Evolutionary conservation across 2,113 vertebrate species (phyloP).

Genomic region (Petromus typicus): DNA sequence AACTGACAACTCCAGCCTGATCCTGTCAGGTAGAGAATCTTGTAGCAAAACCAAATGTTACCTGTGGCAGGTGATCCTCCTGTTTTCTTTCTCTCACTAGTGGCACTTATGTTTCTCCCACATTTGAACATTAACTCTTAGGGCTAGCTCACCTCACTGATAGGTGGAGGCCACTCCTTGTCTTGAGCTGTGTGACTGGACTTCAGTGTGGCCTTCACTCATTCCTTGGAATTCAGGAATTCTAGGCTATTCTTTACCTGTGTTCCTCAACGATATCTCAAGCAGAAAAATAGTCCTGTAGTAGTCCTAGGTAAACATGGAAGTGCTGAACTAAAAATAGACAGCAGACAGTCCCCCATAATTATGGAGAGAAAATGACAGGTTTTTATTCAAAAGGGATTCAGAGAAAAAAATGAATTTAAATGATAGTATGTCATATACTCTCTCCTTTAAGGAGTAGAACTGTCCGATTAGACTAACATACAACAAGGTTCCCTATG

Average conservation of each 20-base stretch:
- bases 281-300: neutral
- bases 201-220: neutral
- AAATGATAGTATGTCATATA: neutral
- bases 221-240: neutral
- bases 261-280: neutral
- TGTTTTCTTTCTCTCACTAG: neutral
- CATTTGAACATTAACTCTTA: neutral
- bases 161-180: neutral
- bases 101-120: neutral
- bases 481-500: too few relatives aligned
- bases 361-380: neutral
- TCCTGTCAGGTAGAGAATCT: neutral
- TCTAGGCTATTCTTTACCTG: neutral
- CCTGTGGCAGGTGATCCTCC: neutral
- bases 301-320: neutral
- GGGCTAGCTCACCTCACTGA: neutral
- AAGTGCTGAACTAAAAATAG: neutral
- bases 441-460: neutral
- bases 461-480: accelerated
- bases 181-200: neutral
- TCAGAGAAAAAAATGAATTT: neutral
- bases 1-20: neutral
- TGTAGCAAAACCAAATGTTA: neutral
- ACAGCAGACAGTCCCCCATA: neutral
- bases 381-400: neutral